Conservation (phyloP, 2,797 vertebrate species). For the Peromyscus attwateri region DNA sequence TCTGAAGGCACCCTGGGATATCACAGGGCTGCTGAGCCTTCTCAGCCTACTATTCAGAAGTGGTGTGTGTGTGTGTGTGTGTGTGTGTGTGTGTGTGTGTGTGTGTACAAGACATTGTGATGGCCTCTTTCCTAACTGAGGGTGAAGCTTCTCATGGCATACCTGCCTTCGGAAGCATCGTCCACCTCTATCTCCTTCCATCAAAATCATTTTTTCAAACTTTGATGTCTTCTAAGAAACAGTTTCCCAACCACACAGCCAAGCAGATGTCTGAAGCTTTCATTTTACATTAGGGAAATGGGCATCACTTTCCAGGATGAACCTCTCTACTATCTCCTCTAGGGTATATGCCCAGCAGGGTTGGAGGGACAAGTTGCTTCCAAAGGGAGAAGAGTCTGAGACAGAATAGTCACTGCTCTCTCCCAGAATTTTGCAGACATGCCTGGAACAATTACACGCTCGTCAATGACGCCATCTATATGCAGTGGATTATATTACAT, state of each 20-base stretch:
- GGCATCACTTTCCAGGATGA: neutral
- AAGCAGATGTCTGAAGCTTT: constrained; percentile 67
- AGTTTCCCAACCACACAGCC: constrained; percentile 72
- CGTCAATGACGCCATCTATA: neutral
- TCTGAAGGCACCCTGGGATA: constrained; percentile 84
- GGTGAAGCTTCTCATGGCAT: neutral
- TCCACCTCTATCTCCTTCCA: neutral
- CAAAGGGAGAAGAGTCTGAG: neutral
- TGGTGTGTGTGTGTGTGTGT: neutral
- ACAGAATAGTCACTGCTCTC: neutral
- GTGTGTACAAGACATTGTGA: neutral
- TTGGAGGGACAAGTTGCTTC: neutral
- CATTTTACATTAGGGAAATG: neutral
- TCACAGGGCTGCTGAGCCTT: constrained; percentile 78
- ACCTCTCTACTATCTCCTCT: neutral
- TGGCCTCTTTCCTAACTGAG: neutral
- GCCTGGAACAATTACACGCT: neutral
- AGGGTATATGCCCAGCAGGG: neutral
- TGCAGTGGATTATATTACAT: fast-evolving
- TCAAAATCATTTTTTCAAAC: constrained; percentile 21
- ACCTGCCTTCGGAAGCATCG: neutral
- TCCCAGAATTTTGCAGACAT: neutral
- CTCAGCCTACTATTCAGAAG: constrained; percentile 78
- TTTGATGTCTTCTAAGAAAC: constrained; percentile 77
- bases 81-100: neutral